Conservation (phyloP, 2,797 vertebrate genomes). For the Aulostomus chinensis region DNA sequence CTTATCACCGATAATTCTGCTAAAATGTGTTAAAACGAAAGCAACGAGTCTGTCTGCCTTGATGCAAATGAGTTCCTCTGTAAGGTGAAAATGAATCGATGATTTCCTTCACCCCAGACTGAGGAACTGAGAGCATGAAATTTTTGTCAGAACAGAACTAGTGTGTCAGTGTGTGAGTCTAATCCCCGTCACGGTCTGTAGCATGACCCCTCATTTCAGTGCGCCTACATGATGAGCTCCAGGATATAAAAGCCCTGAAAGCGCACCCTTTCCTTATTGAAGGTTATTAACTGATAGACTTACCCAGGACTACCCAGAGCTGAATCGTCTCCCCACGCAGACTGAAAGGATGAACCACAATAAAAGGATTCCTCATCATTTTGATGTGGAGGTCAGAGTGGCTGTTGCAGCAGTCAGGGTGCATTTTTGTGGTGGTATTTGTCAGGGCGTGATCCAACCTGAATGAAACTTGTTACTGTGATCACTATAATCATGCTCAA, state of each 20-base stretch:
- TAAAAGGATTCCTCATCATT: slow-evolving; percentile 36
- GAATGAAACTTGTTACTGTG: slow-evolving; percentile 10
- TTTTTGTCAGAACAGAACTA: not conserved
- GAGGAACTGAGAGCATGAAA: slow-evolving; percentile 7
- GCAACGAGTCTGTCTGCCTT: too few relatives aligned
- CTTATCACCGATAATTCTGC: too few relatives aligned
- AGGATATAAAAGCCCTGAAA: slow-evolving; percentile 22
- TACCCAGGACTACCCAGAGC: slow-evolving; percentile 2
- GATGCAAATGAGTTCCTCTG: not conserved
- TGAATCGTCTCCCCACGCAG: slow-evolving; percentile 11
- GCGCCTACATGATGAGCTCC: slow-evolving; percentile 8
- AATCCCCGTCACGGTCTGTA: not conserved
- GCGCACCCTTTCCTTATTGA: slow-evolving; percentile 32
- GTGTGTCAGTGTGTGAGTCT: not conserved
- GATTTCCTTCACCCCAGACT: not conserved
- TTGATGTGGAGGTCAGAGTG: slow-evolving; percentile 31
- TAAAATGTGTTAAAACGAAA: too few relatives aligned
- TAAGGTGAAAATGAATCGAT: too few relatives aligned
- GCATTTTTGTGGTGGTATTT: slow-evolving; percentile 52
- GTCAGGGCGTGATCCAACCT: slow-evolving; percentile 40
- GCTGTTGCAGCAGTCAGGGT: slow-evolving; percentile 18
- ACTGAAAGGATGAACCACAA: slow-evolving; percentile 32
- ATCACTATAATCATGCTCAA: slow-evolving; percentile 3
- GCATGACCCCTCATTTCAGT: not conserved
- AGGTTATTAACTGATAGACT: slow-evolving; percentile 46